Evolutionary conservation across 2,797 vertebrate genomes (phyloP), one percentile per base, ranked within the genome.

Genomic region (Toxotes lorentzi): DNA sequence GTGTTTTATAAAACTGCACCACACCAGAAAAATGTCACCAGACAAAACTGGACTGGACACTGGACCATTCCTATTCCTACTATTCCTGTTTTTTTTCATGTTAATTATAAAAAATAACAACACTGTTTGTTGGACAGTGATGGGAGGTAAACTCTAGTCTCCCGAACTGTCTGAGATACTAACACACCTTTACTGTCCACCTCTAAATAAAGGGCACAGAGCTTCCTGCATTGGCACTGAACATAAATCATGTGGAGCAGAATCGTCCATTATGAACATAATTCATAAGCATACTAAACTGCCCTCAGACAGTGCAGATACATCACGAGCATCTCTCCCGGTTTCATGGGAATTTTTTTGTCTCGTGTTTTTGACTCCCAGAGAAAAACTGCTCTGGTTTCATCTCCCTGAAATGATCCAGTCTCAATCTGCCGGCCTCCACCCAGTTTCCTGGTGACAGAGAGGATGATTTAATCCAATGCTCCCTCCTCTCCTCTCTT

Each of bases 401-500:
- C 11, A 4, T 64, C 40, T 5, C 13, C 9, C 30, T 72, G 62
- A 71, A 64, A 16, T 13, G 30, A 32, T 65, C 21, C 11, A 12
- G 48, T 23, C 11, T 51, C 48, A 23, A 13, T 14, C 23, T 14
- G 50, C 35, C 35, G 53, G 69, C 40, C 67, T 61, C 57, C 67
- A 23, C 54, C 63, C 63, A 62, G 53, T 67, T 60, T 7, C 58
- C n/a, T 30, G 8, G 27, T 71, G 53, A 73, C 32, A 40, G 23
- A 35, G 43, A 69, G 72, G 59, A 76, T 79, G 85, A 88, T 87
- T 86, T 84, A 88, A 91, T 84, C 75, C 67, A 70, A 14, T 7
- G 12, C 77, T 72, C 66, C 61, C 69, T 76, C 66, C 70, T 47
- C 65, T 78, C 64, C 70, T 87, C 78, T 58, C 64, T 58, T 50